Conservation (phyloP, 2,888 invertebrate species). For the Mesorhabditis spiculigera region DNA sequence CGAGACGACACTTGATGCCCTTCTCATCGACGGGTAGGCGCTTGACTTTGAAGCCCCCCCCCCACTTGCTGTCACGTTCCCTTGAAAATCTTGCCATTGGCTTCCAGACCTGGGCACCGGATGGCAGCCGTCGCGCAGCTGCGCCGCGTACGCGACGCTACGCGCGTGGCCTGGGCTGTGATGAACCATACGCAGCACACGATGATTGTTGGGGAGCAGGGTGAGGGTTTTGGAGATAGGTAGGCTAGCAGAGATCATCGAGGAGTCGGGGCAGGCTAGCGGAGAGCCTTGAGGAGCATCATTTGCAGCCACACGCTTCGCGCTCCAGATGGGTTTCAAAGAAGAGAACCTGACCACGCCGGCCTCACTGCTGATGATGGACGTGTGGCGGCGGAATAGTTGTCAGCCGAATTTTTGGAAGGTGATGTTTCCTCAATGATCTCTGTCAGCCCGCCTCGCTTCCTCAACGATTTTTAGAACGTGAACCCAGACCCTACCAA, state of each 20-base stretch:
- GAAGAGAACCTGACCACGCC: constrained; percentile 74
- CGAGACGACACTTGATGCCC: constrained; percentile 91
- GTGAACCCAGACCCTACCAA: constrained; percentile 78
- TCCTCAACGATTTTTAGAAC: constrained; percentile 66
- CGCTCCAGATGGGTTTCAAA: constrained; percentile 80
- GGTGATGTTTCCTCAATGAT: constrained; percentile 59
- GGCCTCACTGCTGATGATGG: constrained; percentile 72
- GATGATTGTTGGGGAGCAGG: constrained; percentile 75
- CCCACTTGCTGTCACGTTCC: too few species aligned
- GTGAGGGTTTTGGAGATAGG: too few species aligned
- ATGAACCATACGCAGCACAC: constrained; percentile 85
- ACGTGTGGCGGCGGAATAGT: constrained; percentile 72
- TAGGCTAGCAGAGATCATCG: too few species aligned
- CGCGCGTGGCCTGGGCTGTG: constrained; percentile 85
- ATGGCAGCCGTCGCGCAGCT: constrained; percentile 33
- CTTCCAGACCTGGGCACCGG: constrained; percentile 11
- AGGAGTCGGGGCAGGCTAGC: too few species aligned
- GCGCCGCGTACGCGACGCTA: constrained; percentile 66
- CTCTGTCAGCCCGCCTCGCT: background rate
- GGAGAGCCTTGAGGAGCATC: too few species aligned
- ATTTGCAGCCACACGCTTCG: constrained; percentile 77
- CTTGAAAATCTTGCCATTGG: too few species aligned
- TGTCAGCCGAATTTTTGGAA: constrained; percentile 97
- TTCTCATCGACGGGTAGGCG: constrained; percentile 89
- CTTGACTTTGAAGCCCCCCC: too few species aligned